Conservation (phyloP, 2,113 vertebrate genomes). For the Xenopus laevis region DNA sequence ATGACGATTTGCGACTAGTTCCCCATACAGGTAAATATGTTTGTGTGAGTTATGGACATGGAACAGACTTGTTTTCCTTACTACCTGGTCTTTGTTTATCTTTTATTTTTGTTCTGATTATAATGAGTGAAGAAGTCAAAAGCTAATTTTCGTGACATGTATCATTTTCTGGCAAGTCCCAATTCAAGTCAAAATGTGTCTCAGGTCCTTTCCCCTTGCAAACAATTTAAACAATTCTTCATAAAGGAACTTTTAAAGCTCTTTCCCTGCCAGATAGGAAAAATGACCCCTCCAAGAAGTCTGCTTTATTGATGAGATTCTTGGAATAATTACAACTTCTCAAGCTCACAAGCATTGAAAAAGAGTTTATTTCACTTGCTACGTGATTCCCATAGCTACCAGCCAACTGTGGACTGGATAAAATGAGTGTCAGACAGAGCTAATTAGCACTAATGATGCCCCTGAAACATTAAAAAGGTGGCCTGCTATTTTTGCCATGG, state of each 20-base stretch:
- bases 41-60: no score
- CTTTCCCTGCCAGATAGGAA: background rate
- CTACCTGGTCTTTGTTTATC: no score
- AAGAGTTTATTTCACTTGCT: slow-evolving; percentile 56
- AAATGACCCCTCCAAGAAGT: slow-evolving; percentile 5
- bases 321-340: slow-evolving; percentile 55
- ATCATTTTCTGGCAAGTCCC: no score
- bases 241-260: slow-evolving; percentile 5
- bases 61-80: no score
- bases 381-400: slow-evolving; percentile 55
- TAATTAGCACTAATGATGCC: slow-evolving; percentile 65
- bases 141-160: no score
- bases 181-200: background rate
- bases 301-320: slow-evolving; percentile 50
- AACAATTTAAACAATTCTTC: background rate
- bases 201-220: background rate
- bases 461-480: slow-evolving; percentile 56
- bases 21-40: no score
- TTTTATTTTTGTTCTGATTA: no score
- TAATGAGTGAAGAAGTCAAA: no score
- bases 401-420: slow-evolving; percentile 55
- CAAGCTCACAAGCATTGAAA: slow-evolving; percentile 60
- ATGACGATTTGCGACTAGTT: no score
- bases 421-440: slow-evolving; percentile 58
- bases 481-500: slow-evolving; percentile 54